Evolutionary conservation across 2,888 invertebrate species (phyloP), one percentile per base, ranked within the genome.

Genomic region (Pyrrhosoma nymphula): DNA sequence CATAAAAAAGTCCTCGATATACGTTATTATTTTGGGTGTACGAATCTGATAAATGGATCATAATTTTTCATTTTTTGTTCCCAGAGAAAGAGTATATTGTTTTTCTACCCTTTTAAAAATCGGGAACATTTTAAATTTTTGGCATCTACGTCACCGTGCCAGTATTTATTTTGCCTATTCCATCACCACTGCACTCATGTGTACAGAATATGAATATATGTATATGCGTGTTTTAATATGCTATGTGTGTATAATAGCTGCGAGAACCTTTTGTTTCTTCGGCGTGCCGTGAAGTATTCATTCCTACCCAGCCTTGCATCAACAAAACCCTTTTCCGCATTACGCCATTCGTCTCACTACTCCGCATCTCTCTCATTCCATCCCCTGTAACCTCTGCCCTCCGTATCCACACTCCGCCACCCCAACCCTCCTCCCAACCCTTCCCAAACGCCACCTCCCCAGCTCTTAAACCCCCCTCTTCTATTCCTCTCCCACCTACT

Each of bases 301-400:
- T 69, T 69, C 47, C 39, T 63, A 63, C n/a, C 47, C 93, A 93
- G 63, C 93, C 91, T 91, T 91, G 91, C 63, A 91, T 69, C 93
- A 93, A 93, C 93, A 93, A 93, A 69, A 63, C 90, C 63, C 91
- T 91, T 91, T 91, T 91, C 63, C 91, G 91, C 91, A 91, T 63
- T 91, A 91, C 91, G 91, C 91, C 91, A 60, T 91, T n/a, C 20
- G 39, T 47, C 69, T 47, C 93, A 12, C 69, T 69, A 26, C 82
- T 18, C 35, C 26, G 30, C 82, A 14, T 93, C 56, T 12, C 26
- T 23, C 26, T 47, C 23, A n/a, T n/a, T 35, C 35, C 63, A 0
- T 35, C 82, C 18, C 82, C 82, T 69, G 69, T 82, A 82, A 35
- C 35, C 82, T 39, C 39, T 18, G 26, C 26, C 63, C 39, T 39